A percentile compares a stretch with the other conserved stretches of the same genome.
phyloP scores from a whole-genome alignment of 1,140 invertebrate genomes.

The Lucilia cuprina region DNA sequence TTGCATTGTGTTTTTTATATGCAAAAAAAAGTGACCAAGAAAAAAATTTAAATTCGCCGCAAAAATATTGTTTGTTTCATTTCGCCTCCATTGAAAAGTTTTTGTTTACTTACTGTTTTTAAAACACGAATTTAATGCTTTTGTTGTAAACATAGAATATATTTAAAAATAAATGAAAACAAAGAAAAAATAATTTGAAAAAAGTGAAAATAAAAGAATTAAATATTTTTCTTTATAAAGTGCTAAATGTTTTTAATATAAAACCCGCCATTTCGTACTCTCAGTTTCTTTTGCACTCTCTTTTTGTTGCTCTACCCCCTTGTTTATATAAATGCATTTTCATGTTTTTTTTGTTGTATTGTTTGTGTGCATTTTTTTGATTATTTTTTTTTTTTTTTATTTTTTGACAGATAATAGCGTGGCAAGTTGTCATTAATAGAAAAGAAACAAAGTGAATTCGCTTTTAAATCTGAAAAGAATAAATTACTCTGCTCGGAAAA shows the following conservation, averaged over 20 bases:
- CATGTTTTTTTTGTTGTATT: neutral
- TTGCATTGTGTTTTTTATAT: slow-evolving; percentile 24
- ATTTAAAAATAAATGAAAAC: neutral
- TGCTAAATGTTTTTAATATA: neutral
- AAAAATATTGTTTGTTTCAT: neutral
- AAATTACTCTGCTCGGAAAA: neutral
- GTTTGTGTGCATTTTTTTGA: neutral
- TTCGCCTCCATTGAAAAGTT: neutral
- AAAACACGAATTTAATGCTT: neutral
- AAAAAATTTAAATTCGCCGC: slow-evolving; percentile 22
- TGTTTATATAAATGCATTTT: neutral
- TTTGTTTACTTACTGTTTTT: slow-evolving; percentile 19
- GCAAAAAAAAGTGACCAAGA: slow-evolving; percentile 21
- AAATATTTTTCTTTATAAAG: neutral
- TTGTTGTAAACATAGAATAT: neutral
- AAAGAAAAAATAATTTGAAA: neutral
- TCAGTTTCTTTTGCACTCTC: neutral
- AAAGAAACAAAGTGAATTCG: neutral
- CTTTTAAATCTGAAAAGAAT: neutral
- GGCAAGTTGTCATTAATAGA: neutral
- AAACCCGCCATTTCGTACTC: neutral
- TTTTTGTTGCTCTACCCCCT: neutral
- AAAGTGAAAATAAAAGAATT: neutral
- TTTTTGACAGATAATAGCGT: slow-evolving; percentile 15
- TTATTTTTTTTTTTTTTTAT: neutral